These are phyloP conservation scores for Hecatera dysodea DNA, from an alignment of 2,888 invertebrate species.

Conservation along the genomic window DNA sequence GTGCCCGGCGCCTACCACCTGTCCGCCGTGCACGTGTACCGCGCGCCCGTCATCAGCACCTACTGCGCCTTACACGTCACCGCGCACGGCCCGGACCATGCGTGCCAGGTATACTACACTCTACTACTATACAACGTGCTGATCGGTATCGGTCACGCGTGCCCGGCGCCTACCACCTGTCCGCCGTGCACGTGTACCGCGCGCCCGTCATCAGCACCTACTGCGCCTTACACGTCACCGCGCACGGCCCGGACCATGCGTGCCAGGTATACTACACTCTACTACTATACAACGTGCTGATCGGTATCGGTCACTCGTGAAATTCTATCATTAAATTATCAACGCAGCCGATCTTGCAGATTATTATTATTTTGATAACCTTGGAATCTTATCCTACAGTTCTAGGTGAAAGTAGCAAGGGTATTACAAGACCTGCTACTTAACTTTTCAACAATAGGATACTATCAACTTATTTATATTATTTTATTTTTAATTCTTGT, in stretches of 20 bases:
- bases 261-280: conserved; percentile 75
- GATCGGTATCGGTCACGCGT: conserved; percentile 86
- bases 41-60: not conserved
- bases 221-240: conserved; percentile 90
- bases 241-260: conserved; percentile 82
- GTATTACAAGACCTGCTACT: no score
- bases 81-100: not conserved
- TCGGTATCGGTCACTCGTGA: no score
- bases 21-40: not conserved
- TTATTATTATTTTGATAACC: no score
- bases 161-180: conserved; percentile 87
- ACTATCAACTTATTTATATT: not conserved
- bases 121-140: conserved; percentile 61
- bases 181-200: conserved; percentile 90
- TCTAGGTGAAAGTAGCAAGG: no score
- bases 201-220: conserved; percentile 88
- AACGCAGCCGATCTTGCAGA: no score
- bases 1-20: not conserved
- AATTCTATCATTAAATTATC: no score
- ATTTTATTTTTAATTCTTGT: not conserved
- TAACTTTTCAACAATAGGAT: no score
- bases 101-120: not conserved
- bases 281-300: not conserved
- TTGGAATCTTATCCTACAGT: no score
- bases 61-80: not conserved